These are phyloP conservation scores for Drosophila equinoxialis DNA, from an alignment of 1,140 invertebrate genomes.

Conservation along the genomic window DNA sequence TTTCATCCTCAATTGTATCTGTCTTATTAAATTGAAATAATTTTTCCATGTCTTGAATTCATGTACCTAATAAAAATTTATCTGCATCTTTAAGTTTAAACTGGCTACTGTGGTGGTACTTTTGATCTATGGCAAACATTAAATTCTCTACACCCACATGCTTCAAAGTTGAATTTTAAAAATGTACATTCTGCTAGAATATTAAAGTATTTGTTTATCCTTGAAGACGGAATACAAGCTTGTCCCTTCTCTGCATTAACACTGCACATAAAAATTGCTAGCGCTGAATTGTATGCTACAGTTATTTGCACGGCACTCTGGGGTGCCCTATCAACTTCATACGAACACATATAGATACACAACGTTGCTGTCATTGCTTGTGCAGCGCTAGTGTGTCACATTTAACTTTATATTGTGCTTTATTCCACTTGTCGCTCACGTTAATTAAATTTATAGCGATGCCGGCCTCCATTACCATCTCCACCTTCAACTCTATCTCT, in stretches of 20 bases:
- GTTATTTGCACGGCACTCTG: conserved; percentile 49
- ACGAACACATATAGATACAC: neutral
- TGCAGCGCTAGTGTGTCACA: conserved; percentile 50
- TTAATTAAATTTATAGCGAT: conserved; percentile 64
- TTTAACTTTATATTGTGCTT: conserved; percentile 68
- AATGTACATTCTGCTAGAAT: neutral
- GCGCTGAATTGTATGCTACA: conserved; percentile 54
- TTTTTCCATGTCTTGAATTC: no score
- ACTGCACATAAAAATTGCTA: conserved; percentile 33
- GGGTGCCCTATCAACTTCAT: conserved; percentile 40
- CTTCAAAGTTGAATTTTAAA: neutral
- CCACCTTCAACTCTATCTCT: conserved; percentile 21
- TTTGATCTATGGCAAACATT: no score
- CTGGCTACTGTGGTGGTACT: no score
- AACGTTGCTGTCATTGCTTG: conserved; percentile 38
- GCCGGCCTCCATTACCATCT: neutral
- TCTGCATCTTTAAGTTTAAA: no score
- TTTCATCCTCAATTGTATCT: neutral
- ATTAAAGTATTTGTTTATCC: conserved; percentile 3
- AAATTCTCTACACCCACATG: no score
- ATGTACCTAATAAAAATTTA: no score
- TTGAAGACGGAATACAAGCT: conserved; percentile 4
- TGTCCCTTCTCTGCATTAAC: conserved; percentile 28
- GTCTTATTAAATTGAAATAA: no score
- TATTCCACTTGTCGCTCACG: conserved; percentile 74